These are phyloP conservation scores for Bambusicola thoracicus DNA, from an alignment of 2,113 vertebrate species.

Conservation along the genomic window DNA sequence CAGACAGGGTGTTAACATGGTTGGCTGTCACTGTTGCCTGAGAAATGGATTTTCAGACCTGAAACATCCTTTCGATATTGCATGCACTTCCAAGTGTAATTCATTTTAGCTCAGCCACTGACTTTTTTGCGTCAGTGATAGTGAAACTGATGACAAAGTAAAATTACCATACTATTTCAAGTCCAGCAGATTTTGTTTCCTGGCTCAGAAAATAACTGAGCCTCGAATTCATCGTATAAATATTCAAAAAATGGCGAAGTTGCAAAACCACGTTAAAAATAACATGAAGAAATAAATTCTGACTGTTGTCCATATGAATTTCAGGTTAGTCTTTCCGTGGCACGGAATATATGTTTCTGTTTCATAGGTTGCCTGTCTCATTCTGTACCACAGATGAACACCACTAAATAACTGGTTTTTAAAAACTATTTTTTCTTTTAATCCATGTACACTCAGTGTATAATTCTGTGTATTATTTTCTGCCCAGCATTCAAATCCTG, in stretches of 20 bases:
- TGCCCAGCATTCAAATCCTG: background rate
- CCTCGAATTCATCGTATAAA: background rate
- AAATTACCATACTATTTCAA: background rate
- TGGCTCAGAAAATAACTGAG: background rate
- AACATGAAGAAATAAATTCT: background rate
- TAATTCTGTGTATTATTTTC: background rate
- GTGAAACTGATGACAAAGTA: background rate
- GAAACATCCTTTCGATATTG: background rate
- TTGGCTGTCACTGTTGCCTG: background rate
- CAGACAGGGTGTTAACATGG: background rate
- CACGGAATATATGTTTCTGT: background rate
- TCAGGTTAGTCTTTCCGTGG: background rate
- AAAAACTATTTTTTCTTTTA: background rate
- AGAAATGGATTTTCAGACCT: background rate
- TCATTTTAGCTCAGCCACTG: background rate
- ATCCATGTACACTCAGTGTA: background rate
- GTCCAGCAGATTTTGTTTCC: background rate
- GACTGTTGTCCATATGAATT: background rate
- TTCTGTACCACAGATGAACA: background rate
- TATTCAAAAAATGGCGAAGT: background rate
- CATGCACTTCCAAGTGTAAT: slow-evolving; percentile 7
- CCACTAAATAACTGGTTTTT: background rate
- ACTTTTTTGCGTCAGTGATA: background rate
- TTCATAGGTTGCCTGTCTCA: background rate
- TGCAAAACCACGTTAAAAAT: background rate